Conservation (phyloP, 2,888 invertebrate genomes). For the Aspidapion aeneum region DNA sequence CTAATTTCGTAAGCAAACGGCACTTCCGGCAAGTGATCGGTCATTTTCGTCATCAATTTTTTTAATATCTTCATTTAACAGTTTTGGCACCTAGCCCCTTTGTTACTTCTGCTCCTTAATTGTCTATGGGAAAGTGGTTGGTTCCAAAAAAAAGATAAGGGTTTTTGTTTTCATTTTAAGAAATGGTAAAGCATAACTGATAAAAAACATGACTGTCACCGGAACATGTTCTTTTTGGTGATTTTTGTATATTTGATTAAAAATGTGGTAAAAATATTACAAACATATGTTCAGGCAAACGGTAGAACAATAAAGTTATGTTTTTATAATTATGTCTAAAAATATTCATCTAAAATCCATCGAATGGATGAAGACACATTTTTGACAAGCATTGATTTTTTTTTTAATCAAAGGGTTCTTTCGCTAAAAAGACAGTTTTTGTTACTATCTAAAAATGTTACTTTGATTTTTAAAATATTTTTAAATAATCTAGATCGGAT, state of each 20-base stretch:
- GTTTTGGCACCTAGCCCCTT: no score
- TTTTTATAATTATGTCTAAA: neutral
- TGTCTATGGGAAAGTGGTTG: no score
- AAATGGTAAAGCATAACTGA: neutral
- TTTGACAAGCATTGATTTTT: neutral
- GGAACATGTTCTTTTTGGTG: neutral
- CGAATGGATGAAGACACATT: constrained; percentile 1
- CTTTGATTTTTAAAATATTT: no score
- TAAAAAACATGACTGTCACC: neutral
- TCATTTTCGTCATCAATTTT: no score
- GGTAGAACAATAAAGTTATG: neutral
- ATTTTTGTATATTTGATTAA: neutral
- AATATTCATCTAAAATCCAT: neutral
- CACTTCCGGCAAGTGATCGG: no score
- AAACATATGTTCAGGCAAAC: constrained; percentile 11
- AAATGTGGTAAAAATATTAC: neutral
- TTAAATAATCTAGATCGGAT: no score
- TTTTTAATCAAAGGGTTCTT: no score
- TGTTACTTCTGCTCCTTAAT: no score
- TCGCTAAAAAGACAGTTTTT: neutral
- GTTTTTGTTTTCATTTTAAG: neutral
- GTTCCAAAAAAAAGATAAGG: neutral
- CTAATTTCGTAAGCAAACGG: no score
- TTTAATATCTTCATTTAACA: no score
- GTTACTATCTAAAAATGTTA: no score